Evolutionary conservation across 1,140 invertebrate genomes (phyloP), one percentile per base, ranked within the genome.

Genomic region (Liolophura sinensis): DNA sequence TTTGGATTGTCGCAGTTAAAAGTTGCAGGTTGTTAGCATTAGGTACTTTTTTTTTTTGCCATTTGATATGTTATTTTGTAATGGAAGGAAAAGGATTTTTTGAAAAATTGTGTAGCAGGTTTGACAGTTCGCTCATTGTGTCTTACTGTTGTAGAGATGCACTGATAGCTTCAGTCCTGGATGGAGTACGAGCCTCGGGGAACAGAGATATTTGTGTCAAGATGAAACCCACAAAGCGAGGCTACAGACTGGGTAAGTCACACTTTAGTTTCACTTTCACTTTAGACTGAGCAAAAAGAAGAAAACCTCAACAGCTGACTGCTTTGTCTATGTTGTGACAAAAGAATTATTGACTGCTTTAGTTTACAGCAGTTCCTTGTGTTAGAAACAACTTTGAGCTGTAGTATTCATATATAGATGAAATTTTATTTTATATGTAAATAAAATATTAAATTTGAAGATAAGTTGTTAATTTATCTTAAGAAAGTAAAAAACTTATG

Each of bases 141-240:
- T 65, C 51, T 46, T 22, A 72, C 58, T 51, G 58, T 74, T 69
- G 27, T 69, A 92, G 97, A 75, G 98, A 99, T 87, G 93, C 95
- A 0, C 81, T 99, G 57, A 81, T 99, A 57, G 96, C 97, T 1
- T 97, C 97, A 6, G 83, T 99, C 16, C 83, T 99, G 65, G 98
- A 99, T 86, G 95, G 95, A 54, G 95, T 98, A 15, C 87, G 97
- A 73, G 95, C 95, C 20, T 95, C 95, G 27, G 97, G 97, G 1
- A 99, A 99, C 82, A 88, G 92, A 76, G 94, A 99, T 87, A 93
- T 99, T n/a, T 95, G 97, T 86, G 93, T 99, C 3, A 92, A 92
- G 77, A 96, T 96, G 87, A 81, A 67, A 59, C 87, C 88, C 20
- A 95, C 94, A 55, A 88, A 92, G 54, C 87, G 94, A 66, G 93